phyloP scores from a whole-genome alignment of 2,888 invertebrate species.

The Drosophila nr. medialis region DNA sequence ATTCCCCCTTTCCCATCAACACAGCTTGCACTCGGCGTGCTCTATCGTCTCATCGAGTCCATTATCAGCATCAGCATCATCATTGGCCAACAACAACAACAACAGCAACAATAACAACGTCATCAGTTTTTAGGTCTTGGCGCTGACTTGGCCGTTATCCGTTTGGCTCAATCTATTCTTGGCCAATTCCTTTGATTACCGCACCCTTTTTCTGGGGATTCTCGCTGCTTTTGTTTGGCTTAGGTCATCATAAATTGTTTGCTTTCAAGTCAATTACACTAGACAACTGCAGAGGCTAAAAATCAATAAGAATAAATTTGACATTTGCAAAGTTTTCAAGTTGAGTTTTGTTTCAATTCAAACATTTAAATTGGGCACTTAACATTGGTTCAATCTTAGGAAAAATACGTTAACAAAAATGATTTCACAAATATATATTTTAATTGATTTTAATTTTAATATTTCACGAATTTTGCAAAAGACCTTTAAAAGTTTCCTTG shows the following conservation, averaged over 20 bases:
- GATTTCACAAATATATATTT: neutral
- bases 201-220: conserved; percentile 72
- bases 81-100: conserved; percentile 36
- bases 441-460: neutral
- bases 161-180: conserved; percentile 58
- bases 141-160: conserved; percentile 74
- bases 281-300: conserved; percentile 11
- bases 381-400: neutral
- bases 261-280: conserved; percentile 74
- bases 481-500: neutral
- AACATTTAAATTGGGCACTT: too few relatives aligned
- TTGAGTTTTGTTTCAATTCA: neutral
- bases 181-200: conserved; percentile 80
- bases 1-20: conserved; percentile 5
- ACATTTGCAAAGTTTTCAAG: too few relatives aligned
- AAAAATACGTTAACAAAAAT: neutral
- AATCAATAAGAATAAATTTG: conserved; percentile 2
- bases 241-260: conserved; percentile 81
- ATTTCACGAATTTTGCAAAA: neutral
- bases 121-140: conserved; percentile 74
- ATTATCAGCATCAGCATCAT: conserved; percentile 59
- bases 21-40: conserved; percentile 61
- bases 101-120: conserved; percentile 54
- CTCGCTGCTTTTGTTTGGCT: conserved; percentile 57
- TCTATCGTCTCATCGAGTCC: conserved; percentile 70